Evolutionary conservation across 2,113 vertebrate genomes (phyloP).

Genomic region (Siniperca chuatsi): DNA sequence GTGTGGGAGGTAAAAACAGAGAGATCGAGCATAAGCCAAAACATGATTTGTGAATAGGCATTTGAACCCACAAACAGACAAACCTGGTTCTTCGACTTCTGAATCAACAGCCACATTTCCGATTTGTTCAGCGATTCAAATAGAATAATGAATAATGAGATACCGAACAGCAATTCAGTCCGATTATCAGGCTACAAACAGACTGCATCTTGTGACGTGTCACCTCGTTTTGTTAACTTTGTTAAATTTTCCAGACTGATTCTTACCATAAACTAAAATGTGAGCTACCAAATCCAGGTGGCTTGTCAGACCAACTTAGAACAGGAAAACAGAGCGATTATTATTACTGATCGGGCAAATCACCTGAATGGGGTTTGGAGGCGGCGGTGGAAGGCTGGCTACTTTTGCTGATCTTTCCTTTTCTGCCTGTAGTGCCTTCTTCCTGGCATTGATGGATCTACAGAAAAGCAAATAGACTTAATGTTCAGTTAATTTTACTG

Average conservation of each 20-base stretch:
- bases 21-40: background rate
- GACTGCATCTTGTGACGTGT: no score
- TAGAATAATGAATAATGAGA: no score
- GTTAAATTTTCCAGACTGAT: no score
- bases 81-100: background rate
- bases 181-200: no score
- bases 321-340: background rate
- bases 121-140: no score
- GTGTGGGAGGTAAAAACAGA: background rate
- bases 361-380: constrained; percentile 87
- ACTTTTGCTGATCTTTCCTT: constrained; percentile 90
- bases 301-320: background rate
- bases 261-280: background rate
- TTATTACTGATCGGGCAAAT: background rate
- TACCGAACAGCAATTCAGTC: no score
- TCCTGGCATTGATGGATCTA: constrained; percentile 88
- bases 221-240: no score
- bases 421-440: constrained; percentile 88
- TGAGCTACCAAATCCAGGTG: background rate
- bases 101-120: no score
- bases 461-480: background rate
- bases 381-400: constrained; percentile 88
- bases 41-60: background rate
- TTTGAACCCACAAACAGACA: background rate
- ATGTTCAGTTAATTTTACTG: background rate